Evolutionary conservation across 2,888 invertebrate species (phyloP).

Genomic region (Alviniconcha strummeri): DNA sequence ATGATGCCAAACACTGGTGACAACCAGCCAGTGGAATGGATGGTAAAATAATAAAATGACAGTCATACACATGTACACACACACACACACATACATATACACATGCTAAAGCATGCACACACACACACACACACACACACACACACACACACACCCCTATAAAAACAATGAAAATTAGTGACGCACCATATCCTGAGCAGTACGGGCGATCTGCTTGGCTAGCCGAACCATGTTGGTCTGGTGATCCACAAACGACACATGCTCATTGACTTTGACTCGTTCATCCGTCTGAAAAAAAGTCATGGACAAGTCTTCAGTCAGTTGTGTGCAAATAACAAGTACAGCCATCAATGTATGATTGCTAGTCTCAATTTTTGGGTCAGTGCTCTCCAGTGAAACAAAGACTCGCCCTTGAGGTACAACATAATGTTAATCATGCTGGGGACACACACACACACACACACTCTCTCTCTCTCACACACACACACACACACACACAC

Average conservation of each 20-base stretch:
- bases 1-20: too few species aligned
- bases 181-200: slow-evolving; percentile 93
- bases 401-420: too few species aligned
- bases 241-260: slow-evolving; percentile 88
- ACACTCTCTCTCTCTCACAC: neutral
- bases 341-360: too few species aligned
- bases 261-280: slow-evolving; percentile 56
- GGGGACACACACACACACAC: neutral
- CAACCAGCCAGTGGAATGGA: too few species aligned
- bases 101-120: neutral
- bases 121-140: too few species aligned
- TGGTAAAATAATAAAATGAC: too few species aligned
- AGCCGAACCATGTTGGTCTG: slow-evolving; percentile 97
- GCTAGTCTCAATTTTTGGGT: too few species aligned
- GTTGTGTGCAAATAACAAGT: too few species aligned
- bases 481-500: neutral
- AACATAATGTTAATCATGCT: too few species aligned
- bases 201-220: slow-evolving; percentile 93
- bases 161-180: neutral
- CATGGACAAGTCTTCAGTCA: too few species aligned
- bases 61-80: too few species aligned
- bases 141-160: neutral
- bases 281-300: slow-evolving; percentile 62
- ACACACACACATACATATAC: neutral
- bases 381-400: too few species aligned